phyloP scores from a whole-genome alignment of 1,140 invertebrate genomes.

The Microplitis mediator region DNA sequence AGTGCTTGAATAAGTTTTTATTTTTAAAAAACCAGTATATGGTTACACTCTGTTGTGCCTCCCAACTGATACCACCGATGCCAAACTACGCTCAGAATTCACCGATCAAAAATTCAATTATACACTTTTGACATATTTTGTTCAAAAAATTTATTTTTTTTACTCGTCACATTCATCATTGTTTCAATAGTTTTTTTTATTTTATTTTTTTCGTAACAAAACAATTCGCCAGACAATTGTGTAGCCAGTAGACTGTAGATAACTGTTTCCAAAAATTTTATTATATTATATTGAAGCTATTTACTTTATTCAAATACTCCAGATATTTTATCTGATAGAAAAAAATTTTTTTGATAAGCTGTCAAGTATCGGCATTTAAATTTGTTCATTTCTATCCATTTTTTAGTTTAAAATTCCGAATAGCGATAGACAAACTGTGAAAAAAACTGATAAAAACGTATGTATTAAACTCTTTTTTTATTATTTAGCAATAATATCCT shows the following conservation, averaged over 20 bases:
- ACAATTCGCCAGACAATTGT: not conserved
- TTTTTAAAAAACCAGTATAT: no score
- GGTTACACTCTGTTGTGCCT: no score
- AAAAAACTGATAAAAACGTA: not conserved
- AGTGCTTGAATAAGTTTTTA: no score
- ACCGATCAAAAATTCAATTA: conserved; percentile 11
- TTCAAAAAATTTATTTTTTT: no score
- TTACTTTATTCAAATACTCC: not conserved
- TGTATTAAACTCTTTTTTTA: not conserved
- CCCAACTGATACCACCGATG: no score
- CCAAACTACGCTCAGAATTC: no score
- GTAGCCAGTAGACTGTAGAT: not conserved
- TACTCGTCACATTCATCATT: not conserved
- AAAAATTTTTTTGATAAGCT: no score
- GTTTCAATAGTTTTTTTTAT: not conserved
- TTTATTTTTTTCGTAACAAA: not conserved
- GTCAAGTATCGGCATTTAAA: no score
- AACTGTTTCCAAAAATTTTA: not conserved
- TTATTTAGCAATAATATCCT: not conserved
- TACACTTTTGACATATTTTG: not conserved
- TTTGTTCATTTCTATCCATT: no score
- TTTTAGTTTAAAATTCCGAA: no score
- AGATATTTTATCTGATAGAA: not conserved
- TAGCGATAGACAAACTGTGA: no score
- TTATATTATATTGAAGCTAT: not conserved